A percentile compares a stretch with the other conserved stretches of the same genome.
Conservation (phyloP, 2,797 vertebrate species). For the Smutsia gigantea region DNA sequence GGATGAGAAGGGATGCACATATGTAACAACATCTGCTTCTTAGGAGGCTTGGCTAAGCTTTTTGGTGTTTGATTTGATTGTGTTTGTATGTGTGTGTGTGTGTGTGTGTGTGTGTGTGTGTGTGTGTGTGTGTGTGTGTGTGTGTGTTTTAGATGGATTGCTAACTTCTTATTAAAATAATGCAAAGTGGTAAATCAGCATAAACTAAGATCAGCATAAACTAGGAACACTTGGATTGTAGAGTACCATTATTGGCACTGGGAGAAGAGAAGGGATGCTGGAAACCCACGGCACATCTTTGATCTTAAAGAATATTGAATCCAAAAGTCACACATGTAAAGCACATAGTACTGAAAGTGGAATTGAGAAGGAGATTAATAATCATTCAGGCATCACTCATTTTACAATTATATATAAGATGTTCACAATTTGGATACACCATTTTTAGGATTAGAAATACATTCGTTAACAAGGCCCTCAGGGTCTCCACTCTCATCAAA, state of each 20-base stretch:
- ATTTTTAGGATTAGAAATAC: background rate
- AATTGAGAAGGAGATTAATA: background rate
- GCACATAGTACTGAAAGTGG: background rate
- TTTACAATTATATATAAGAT: background rate
- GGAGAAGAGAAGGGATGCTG: background rate
- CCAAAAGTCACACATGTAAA: background rate
- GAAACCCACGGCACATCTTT: background rate
- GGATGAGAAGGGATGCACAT: background rate
- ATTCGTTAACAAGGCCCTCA: background rate
- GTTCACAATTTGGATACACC: background rate
- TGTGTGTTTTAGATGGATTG: background rate
- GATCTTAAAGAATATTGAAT: background rate
- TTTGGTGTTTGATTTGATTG: background rate
- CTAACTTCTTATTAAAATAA: background rate
- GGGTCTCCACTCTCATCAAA: background rate
- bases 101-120: background rate
- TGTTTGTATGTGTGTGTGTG: background rate
- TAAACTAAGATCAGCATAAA: background rate
- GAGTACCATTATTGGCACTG: background rate
- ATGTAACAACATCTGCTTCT: background rate
- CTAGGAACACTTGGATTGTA: background rate
- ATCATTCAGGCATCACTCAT: background rate
- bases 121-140: background rate
- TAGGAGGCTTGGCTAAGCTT: background rate
- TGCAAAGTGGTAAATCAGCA: background rate